These are phyloP conservation scores for Stenchaetothrips biformis DNA, from an alignment of 2,888 invertebrate genomes.

Conservation along the genomic window DNA sequence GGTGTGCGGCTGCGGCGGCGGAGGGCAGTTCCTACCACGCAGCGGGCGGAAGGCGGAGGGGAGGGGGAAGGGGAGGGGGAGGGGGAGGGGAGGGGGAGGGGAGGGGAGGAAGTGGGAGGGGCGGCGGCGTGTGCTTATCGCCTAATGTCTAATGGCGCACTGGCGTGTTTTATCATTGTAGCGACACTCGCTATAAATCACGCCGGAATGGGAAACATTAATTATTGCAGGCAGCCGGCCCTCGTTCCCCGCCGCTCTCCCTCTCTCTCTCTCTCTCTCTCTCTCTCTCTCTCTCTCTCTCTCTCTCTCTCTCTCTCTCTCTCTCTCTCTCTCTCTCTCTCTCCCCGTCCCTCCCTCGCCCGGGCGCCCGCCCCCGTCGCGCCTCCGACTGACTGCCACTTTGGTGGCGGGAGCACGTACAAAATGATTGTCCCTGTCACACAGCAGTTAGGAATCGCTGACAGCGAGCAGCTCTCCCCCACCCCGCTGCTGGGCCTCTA, in stretches of 20 bases:
- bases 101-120: neutral
- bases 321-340: neutral
- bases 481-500: neutral
- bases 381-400: neutral
- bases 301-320: neutral
- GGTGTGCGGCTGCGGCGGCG: too few relatives aligned
- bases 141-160: slow-evolving; percentile 20
- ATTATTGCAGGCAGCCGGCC: slow-evolving; percentile 16
- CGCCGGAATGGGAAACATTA: slow-evolving; percentile 22
- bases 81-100: neutral
- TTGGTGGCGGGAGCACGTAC: neutral
- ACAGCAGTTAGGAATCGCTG: neutral
- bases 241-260: neutral
- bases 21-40: too few relatives aligned
- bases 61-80: neutral
- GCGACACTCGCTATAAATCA: slow-evolving; percentile 23
- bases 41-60: neutral
- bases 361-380: neutral
- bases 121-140: neutral
- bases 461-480: neutral
- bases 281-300: neutral
- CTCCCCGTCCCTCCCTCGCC: neutral
- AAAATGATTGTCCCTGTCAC: neutral
- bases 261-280: neutral
- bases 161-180: slow-evolving; percentile 25